phyloP scores from a whole-genome alignment of 2,113 vertebrate genomes.

The Caloenas nicobarica region DNA sequence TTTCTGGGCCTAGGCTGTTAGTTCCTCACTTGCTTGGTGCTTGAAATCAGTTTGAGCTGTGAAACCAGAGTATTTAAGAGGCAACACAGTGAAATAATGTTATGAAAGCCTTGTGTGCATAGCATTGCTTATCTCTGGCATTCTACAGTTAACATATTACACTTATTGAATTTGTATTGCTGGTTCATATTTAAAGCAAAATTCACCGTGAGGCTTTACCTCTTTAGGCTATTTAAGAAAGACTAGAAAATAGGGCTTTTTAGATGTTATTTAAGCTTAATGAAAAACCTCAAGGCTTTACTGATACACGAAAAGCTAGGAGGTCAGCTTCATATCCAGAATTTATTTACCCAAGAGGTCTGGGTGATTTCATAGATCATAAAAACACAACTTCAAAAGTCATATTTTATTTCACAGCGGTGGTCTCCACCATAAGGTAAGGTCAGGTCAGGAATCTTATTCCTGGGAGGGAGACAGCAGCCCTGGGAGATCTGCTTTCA shows the following conservation, averaged over 20 bases:
- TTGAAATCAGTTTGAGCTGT: background rate
- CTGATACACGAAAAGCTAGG: constrained; percentile 3
- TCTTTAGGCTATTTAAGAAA: background rate
- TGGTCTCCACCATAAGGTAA: background rate
- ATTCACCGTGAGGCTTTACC: background rate
- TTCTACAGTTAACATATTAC: background rate
- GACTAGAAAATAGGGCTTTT: background rate
- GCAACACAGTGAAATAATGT: background rate
- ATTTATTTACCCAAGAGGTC: constrained; percentile 60
- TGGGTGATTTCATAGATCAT: constrained; percentile 56
- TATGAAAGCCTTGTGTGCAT: background rate
- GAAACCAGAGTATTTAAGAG: background rate
- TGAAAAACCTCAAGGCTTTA: constrained; percentile 30
- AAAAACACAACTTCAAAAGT: constrained; percentile 47
- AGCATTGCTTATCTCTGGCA: background rate
- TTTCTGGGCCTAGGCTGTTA: background rate
- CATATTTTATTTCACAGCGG: constrained; percentile 18
- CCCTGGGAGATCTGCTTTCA: background rate
- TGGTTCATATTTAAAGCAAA: background rate
- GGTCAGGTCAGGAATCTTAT: background rate
- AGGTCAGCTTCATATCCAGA: constrained; percentile 41
- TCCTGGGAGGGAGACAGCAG: background rate
- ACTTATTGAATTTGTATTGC: background rate
- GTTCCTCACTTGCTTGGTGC: background rate
- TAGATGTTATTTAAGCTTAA: constrained; percentile 23